phyloP scores from a whole-genome alignment of 2,797 vertebrate genomes.

The Tolypeutes matacus region DNA sequence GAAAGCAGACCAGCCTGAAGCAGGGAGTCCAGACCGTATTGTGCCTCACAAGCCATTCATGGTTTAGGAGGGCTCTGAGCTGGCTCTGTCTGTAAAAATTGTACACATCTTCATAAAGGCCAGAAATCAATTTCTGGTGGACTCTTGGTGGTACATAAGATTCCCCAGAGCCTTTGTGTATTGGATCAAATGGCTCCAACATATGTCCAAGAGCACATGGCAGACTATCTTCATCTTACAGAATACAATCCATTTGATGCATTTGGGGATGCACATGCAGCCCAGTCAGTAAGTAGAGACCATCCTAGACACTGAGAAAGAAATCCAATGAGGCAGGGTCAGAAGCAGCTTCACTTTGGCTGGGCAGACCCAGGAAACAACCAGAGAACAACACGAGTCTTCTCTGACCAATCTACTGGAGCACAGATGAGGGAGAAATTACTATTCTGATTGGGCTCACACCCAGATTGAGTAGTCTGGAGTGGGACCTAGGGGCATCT shows the following conservation, averaged over 20 bases:
- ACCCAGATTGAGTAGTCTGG: not conserved
- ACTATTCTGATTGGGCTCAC: not conserved
- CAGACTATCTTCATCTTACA: not conserved
- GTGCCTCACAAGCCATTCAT: not conserved
- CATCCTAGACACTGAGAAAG: not conserved
- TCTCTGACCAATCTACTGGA: not conserved
- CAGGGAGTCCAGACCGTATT: not conserved
- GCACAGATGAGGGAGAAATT: not conserved
- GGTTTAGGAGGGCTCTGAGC: not conserved
- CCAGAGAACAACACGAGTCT: not conserved
- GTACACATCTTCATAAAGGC: not conserved
- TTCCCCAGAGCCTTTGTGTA: not conserved
- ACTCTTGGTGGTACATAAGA: not conserved
- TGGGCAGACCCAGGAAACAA: not conserved
- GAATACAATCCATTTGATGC: not conserved
- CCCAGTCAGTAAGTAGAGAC: not conserved
- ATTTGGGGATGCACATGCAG: not conserved
- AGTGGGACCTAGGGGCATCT: not conserved
- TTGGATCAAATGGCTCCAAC: constrained; percentile 25
- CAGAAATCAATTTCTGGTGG: not conserved
- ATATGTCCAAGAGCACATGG: not conserved
- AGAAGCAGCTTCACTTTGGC: not conserved
- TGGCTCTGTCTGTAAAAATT: not conserved
- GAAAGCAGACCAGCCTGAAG: not conserved
- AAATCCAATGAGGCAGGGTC: not conserved